Evolutionary conservation across 2,113 vertebrate species (phyloP), one percentile per base, ranked within the genome.

Genomic region (Spermophilus dauricus): DNA sequence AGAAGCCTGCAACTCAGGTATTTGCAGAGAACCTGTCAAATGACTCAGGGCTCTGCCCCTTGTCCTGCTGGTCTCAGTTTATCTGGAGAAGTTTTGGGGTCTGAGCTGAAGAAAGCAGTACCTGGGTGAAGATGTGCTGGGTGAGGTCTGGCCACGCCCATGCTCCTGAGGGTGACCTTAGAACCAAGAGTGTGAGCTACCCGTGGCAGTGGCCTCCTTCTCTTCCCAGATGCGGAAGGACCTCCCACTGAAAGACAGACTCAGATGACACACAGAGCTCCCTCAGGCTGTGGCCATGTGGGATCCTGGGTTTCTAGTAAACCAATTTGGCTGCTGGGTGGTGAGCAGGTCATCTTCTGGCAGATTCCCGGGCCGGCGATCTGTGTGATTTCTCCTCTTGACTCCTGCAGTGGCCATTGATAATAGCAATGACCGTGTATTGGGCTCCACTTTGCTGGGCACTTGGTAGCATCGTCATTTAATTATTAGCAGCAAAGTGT

Each of bases 81-180:
- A 14, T 61, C 45, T 56, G 73, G 58, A 42, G 67, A 78, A 45
- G 14, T 45, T 75, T 93, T 61, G 65, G 51, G 92, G 20, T 42
- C 0, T 2, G 30, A 42, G 26, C 5, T 17, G 34, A 88, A 76
- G 83, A 3, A 9, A 18, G 2, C 28, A 61, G 20, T 18, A 8
- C 18, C 32, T 0, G 12, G 39, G 24, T 70, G 69, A 37, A 37
- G 45, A 34, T 39, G 14, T 0, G 0, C 0, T 18, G 30, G 48
- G 17, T 1, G 5, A 61, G 72, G 34, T 42, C 28, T 9, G 22
- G 61, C 73, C 17, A 0, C 37, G 26, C 76, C 2, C 4, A 0
- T 0, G 7, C 24, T 12, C 51, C 75, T 4, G 26, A 12, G 1
- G 30, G 86, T 24, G 20, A 22, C 63, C 65, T 34, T 10, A 11